phyloP scores from a whole-genome alignment of 2,888 invertebrate species.

The Diarsia mendica region DNA sequence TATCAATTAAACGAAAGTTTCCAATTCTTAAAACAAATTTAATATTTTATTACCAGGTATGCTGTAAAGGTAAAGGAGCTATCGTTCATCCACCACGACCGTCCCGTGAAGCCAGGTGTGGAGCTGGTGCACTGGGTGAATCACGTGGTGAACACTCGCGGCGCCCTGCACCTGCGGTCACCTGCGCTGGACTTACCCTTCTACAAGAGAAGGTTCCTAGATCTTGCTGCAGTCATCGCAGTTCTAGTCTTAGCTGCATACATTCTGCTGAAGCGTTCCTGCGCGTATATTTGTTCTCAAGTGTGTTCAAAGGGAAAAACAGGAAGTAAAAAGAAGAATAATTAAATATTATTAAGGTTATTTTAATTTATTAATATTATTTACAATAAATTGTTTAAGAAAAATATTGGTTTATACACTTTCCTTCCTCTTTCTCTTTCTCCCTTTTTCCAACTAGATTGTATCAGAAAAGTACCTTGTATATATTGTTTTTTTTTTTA shows the following conservation, averaged over 20 bases:
- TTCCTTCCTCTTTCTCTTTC: no score
- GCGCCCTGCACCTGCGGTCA: slow-evolving; percentile 84
- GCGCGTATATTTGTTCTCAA: slow-evolving; percentile 9
- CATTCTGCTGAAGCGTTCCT: slow-evolving; percentile 24
- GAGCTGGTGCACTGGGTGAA: slow-evolving; percentile 92
- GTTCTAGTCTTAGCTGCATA: slow-evolving; percentile 10
- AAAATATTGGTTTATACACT: background rate
- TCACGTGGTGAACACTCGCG: slow-evolving; percentile 89
- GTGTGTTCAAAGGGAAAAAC: slow-evolving; percentile 5
- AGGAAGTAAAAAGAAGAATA: slow-evolving; percentile 32
- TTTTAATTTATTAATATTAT: background rate
- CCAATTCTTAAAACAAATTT: background rate
- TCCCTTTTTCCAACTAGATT: no score
- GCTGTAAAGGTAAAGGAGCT: slow-evolving; percentile 59
- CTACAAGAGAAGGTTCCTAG: slow-evolving; percentile 73
- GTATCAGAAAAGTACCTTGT: no score
- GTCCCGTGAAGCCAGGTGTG: slow-evolving; percentile 88
- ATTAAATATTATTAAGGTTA: slow-evolving; percentile 2
- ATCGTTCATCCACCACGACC: slow-evolving; percentile 68
- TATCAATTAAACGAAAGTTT: background rate
- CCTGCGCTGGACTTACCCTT: slow-evolving; percentile 61
- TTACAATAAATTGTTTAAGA: background rate
- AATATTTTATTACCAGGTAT: slow-evolving; percentile 59
- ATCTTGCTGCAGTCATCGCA: slow-evolving; percentile 47
- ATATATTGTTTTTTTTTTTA: no score